Evolutionary conservation across 2,797 vertebrate species (phyloP).

Genomic region (Scolopax bukidnonensis): DNA sequence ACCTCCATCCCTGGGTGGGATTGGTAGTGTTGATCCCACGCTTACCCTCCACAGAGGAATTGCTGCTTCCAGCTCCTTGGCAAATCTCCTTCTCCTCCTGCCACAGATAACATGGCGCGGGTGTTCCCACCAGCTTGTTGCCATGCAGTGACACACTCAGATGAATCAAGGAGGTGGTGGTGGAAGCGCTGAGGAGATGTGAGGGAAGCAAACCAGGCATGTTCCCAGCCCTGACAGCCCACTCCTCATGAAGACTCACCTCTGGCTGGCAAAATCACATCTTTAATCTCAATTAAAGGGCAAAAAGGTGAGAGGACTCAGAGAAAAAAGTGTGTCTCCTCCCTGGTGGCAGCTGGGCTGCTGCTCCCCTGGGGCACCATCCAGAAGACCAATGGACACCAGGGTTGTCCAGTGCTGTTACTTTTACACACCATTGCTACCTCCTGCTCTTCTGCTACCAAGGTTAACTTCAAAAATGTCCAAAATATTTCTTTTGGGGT

Average conservation of each 20-base stretch:
- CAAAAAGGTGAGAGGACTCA: neutral
- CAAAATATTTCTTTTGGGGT: neutral
- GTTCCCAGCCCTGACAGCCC: neutral
- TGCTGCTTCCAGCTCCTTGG: neutral
- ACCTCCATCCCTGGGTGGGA: neutral
- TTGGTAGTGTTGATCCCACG: fast-evolving
- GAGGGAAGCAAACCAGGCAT: neutral
- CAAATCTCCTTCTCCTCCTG: neutral
- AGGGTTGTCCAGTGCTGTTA: fast-evolving
- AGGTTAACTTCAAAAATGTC: neutral
- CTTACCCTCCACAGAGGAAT: neutral
- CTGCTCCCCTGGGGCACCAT: neutral
- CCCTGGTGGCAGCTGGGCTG: neutral
- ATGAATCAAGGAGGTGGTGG: neutral
- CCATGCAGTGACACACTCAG: neutral
- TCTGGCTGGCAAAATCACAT: neutral
- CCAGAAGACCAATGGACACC: neutral
- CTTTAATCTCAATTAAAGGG: neutral
- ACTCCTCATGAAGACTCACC: neutral
- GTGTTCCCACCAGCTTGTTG: neutral
- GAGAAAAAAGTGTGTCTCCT: neutral
- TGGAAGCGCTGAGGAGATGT: neutral
- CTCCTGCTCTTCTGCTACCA: neutral
- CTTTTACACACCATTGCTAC: neutral
- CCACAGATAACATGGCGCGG: fast-evolving